Conservation (phyloP, 64 coral and sea anemone genomes). For the Montipora efflorescens region DNA sequence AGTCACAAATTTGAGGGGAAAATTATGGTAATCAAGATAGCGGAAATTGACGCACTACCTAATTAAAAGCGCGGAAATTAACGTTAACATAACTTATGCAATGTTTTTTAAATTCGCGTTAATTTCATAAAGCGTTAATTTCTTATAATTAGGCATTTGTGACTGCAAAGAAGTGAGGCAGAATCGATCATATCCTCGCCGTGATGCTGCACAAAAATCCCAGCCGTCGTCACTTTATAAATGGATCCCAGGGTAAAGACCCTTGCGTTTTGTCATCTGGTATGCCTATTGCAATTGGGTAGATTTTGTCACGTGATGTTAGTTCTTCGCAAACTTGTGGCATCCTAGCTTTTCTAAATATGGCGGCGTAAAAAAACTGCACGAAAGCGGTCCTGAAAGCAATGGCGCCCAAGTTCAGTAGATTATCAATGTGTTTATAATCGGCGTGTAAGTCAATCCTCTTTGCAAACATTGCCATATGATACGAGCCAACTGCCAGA, state of each 20-base stretch:
- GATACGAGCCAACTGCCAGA: constrained; percentile 65
- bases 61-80: too few species aligned
- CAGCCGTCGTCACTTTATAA: too few species aligned
- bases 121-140: too few species aligned
- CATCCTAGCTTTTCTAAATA: constrained; percentile 72
- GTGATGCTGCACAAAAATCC: too few species aligned
- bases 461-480: constrained; percentile 69
- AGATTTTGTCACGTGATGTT: not conserved
- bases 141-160: too few species aligned
- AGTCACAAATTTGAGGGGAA: too few species aligned
- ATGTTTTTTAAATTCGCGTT: too few species aligned
- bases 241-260: not conserved
- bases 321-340: constrained; percentile 52
- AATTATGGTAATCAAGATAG: too few species aligned
- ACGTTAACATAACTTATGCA: too few species aligned
- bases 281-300: not conserved
- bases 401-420: constrained; percentile 43
- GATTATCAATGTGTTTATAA: constrained; percentile 59
- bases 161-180: too few species aligned
- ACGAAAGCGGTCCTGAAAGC: constrained; percentile 81
- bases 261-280: not conserved
- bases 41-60: too few species aligned
- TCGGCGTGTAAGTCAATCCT: constrained; percentile 9
- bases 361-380: constrained; percentile 84
- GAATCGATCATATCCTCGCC: too few species aligned